Percentiles rank a stretch among this genome's conserved stretches.
These are phyloP conservation scores for Argyrosomus regius DNA, from an alignment of 2,797 vertebrate genomes.

Conservation along the genomic window DNA sequence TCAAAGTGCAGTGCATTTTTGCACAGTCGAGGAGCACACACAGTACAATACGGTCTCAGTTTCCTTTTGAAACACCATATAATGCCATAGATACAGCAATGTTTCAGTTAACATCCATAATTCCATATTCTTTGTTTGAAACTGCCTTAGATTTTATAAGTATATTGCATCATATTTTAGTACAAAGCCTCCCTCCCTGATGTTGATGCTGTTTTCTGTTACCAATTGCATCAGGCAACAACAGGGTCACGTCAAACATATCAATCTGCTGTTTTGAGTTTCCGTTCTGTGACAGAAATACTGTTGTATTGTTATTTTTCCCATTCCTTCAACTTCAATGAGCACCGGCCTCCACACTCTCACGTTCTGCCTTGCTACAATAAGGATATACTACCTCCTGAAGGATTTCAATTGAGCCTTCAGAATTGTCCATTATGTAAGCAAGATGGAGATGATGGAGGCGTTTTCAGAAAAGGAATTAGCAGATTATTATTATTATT, in stretches of 20 bases:
- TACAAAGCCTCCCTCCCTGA: background rate
- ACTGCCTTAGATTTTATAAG: background rate
- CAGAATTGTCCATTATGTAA: background rate
- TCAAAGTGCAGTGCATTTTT: slow-evolving; percentile 34
- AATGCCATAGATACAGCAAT: background rate
- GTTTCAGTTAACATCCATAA: background rate
- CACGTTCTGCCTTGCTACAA: background rate
- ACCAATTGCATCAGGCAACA: background rate
- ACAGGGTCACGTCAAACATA: background rate
- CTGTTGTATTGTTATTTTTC: background rate
- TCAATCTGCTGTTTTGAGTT: background rate
- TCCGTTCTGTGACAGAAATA: background rate
- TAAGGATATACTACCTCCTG: background rate
- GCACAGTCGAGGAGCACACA: background rate
- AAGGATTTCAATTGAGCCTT: background rate
- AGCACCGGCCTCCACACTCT: background rate
- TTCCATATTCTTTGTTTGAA: background rate
- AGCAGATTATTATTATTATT: no score
- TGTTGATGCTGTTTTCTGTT: background rate
- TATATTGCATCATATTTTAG: background rate
- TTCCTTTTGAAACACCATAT: background rate
- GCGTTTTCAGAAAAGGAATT: background rate
- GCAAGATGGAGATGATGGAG: background rate
- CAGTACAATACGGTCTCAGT: background rate
- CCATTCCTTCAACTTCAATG: no score